A percentile compares a stretch with the other conserved stretches of the same genome.
These are phyloP conservation scores for Tipula helvola DNA, from an alignment of 2,888 invertebrate genomes.

Conservation along the genomic window DNA sequence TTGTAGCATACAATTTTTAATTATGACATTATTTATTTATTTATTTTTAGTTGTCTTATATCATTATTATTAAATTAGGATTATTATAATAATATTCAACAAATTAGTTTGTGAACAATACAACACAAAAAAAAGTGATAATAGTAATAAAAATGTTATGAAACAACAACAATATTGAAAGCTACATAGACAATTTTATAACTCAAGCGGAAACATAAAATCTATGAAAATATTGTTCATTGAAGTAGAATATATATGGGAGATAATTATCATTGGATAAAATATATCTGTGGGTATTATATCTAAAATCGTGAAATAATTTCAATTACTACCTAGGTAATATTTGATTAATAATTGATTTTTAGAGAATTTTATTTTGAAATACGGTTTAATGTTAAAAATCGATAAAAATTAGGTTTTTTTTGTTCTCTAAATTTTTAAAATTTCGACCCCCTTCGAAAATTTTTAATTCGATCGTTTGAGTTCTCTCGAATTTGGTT, in stretches of 20 bases:
- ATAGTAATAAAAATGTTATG: not conserved
- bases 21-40: not conserved
- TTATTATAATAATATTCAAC: not conserved
- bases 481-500: too few species aligned
- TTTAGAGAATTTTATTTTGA: too few species aligned
- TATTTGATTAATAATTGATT: too few species aligned
- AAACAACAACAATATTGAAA: not conserved
- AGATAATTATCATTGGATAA: not conserved
- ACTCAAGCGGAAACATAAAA: not conserved
- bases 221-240: not conserved
- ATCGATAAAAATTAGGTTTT: too few species aligned
- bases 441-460: too few species aligned
- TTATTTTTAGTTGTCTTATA: not conserved
- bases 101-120: not conserved
- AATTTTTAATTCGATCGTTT: too few species aligned
- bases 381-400: too few species aligned
- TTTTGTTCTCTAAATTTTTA: too few species aligned
- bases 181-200: not conserved
- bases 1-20: not conserved
- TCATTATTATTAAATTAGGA: not conserved
- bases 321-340: too few species aligned
- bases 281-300: not conserved
- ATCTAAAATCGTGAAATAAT: not conserved
- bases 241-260: not conserved
- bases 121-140: not conserved